Evolutionary conservation across 2,888 invertebrate species (phyloP), one percentile per base, ranked within the genome.

Genomic region (Coecobrya sp.): DNA sequence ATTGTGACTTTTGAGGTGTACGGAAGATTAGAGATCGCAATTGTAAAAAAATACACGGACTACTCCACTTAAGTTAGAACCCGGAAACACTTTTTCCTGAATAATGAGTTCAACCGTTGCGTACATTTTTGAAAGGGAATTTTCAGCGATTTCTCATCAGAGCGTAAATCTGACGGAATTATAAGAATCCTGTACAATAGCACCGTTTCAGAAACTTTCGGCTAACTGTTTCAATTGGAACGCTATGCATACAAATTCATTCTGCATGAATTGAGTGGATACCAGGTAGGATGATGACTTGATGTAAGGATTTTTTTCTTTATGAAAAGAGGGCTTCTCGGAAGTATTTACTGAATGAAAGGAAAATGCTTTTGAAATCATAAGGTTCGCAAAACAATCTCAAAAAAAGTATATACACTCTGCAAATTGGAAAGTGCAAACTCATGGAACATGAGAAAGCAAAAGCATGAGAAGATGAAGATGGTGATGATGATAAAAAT

Each of bases 301-400:
- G 89, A 70, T 89, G 89, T 70, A 89, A 82, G 68, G 52, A 45
- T 25, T 88, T 81, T 82, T n/a, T n/a, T n/a, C n/a, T n/a, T n/a
- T n/a, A n/a, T 62, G 45, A 76, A 76, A 59, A 42, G 55, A 45
- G n/a, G 36, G 65, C 11, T 89, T 89, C 89, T 89, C 68, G 82
- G 89, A 89, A 89, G 89, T 22, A 52, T 81, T 81, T 30, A 30
- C 68, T 11, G 30, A 68, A 68, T 68, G 68, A 68, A 68, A 68
- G 68, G 16, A 68, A 68, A 68, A 68, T 68, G 13, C 59, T 59
- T 19, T 59, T 19, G 19, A 59, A 59, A 59, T 7, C 68, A 82
- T 62, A 70, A 70, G 49, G 73, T 73, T 73, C 30, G n/a, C 62
- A 62, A 7, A 68, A 22, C 13, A 27, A 59, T 22, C 19, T 59